These are phyloP conservation scores for Prinia subflava DNA, from an alignment of 2,113 vertebrate species.

Conservation along the genomic window DNA sequence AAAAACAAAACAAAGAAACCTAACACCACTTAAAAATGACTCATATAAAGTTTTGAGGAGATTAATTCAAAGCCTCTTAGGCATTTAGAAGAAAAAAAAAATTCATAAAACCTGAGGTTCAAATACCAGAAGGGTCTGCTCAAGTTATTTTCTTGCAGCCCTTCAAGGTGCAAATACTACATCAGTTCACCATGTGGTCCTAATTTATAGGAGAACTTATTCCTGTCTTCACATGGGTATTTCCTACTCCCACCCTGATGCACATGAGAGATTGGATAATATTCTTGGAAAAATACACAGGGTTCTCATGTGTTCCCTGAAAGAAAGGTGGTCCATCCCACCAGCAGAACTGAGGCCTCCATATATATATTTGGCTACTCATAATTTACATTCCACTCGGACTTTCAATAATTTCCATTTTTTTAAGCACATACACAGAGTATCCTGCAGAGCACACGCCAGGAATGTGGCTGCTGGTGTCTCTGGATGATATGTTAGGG, in stretches of 20 bases:
- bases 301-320: background rate
- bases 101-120: background rate
- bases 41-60: background rate
- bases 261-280: background rate
- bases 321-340: background rate
- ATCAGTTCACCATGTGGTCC: background rate
- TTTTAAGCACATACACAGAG: background rate
- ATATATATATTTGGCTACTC: background rate
- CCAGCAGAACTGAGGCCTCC: background rate
- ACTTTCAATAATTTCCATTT: background rate
- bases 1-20: constrained; percentile 13
- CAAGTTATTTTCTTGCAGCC: background rate
- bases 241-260: fast-evolving
- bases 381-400: background rate
- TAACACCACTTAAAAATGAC: background rate
- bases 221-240: background rate
- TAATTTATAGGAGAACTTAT: background rate
- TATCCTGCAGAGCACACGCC: background rate
- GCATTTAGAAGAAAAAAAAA: background rate
- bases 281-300: background rate
- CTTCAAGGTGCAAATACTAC: background rate
- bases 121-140: background rate
- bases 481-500: background rate
- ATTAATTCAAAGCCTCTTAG: background rate
- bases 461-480: background rate